Evolutionary conservation across 2,888 invertebrate species (phyloP), one percentile per base, ranked within the genome.

Genomic region (Molanna angustata): DNA sequence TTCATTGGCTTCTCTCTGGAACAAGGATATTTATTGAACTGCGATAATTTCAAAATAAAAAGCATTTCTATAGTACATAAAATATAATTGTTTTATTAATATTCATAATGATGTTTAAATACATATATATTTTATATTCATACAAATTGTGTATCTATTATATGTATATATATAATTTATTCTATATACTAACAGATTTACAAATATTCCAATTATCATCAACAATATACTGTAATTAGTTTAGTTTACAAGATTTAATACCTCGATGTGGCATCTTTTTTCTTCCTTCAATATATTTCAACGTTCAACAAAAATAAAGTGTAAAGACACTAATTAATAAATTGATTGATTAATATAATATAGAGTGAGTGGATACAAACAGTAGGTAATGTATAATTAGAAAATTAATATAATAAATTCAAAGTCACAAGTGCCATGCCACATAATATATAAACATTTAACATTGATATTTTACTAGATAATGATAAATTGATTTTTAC

Each of bases 61-160:
- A 33, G 18, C 18, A 16, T 6, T 37, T 41, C 70, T 62, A 64
- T 71, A 68, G 66, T 76, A 76, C 76, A 76, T 76, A 77, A 76
- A 77, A 77, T 76, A 77, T 77, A 77, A 75, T 77, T 76, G 76
- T 76, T 76, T 77, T 76, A 49, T 56, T 57, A 50, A 50, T 57
- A 53, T 56, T 47, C 32, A 49, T 52, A 47, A 57, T 57, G 35
- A 57, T 53, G 42, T 57, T 51, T 41, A 49, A 43, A 53, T 48
- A 52, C 21, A 50, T 50, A 46, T 53, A 46, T 49, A 48, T 52
- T 33, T 41, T 17, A 21, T 44, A 54, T 44, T 46, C 31, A 47
- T 55, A 55, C 51, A 55, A 55, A 55, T 55, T 55, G 47, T 50
- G 51, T 55, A 55, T 45, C 51, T 55, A 51, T 51, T 51, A 41